Evolutionary conservation across 1,140 invertebrate species (phyloP).

Genomic region (Drosophila sproati): DNA sequence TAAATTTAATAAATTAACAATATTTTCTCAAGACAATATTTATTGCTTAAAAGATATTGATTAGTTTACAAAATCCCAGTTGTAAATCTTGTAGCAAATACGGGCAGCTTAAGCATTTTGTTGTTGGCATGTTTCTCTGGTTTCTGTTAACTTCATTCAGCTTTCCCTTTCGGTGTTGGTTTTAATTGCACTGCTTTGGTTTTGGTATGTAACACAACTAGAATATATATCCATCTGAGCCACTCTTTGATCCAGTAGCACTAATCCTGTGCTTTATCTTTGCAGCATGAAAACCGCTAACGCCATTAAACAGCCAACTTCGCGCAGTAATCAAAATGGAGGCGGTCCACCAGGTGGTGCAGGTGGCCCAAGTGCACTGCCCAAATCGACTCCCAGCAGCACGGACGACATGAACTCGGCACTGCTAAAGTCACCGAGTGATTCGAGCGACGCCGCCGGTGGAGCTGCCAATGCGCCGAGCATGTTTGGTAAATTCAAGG

Average conservation of each 20-base stretch:
- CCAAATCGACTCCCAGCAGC: conserved; percentile 85
- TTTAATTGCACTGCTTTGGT: conserved; percentile 30
- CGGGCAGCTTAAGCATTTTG: background rate
- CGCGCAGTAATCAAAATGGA: conserved; percentile 62
- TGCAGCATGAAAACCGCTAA: conserved; percentile 72
- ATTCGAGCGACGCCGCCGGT: conserved; percentile 86
- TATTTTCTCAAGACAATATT: too few species aligned
- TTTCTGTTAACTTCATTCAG: conserved; percentile 21
- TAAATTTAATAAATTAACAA: too few species aligned
- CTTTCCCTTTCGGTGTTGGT: conserved; percentile 48
- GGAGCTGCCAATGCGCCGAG: conserved; percentile 79
- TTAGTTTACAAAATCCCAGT: background rate
- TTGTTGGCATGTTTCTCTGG: conserved; percentile 17
- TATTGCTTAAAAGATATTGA: too few species aligned
- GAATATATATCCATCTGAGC: background rate
- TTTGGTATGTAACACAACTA: conserved; percentile 62
- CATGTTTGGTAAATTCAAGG: conserved; percentile 94
- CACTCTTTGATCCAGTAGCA: background rate
- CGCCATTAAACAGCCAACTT: conserved; percentile 55
- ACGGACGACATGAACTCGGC: conserved; percentile 88
- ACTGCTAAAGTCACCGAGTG: conserved; percentile 85
- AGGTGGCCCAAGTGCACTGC: conserved; percentile 72
- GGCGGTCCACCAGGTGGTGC: conserved; percentile 53
- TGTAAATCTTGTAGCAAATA: background rate
- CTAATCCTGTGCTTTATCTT: conserved; percentile 28